Evolutionary conservation across 1,140 invertebrate genomes (phyloP), one percentile per base, ranked within the genome.

Genomic region (Eufriesea mexicana): DNA sequence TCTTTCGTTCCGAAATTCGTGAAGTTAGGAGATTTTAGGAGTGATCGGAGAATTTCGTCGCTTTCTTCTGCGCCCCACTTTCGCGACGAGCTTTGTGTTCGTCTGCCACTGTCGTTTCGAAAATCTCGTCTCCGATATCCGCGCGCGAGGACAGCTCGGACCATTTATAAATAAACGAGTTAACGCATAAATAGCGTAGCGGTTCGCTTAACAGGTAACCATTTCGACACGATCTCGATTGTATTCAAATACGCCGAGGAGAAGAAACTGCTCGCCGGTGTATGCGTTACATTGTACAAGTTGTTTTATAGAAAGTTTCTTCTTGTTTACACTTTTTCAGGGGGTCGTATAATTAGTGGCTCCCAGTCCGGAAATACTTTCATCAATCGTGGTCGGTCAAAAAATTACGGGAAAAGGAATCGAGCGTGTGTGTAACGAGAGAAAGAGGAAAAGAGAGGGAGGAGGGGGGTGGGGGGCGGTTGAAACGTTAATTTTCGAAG

Each of bases 231-330:
- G 73, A 75, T 75, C 73, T 10, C 55, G 54, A 72, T 61, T 42
- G 59, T 51, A 47, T 64, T 73, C 47, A 54, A 66, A 74, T 70
- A 45, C 42, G n/a, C 2, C 14, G 25, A 6, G 35, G 25, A 47
- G 51, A 66, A 55, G 79, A 57, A 81, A 75, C 68, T 20, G 20
- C 18, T 62, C 16, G 25, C 61, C 47, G 35, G 23, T 51, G 59
- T 54, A 49, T 70, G 20, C 20, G 23, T 18, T 16, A 25, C 49
- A 73, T 80, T 73, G 68, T 64, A 28, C 62, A 18, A 54, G 35
- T 80, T 54, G 51, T 74, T 74, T 81, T 49, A 59, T 81, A 81
- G 79, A 81, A 81, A 81, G 79, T 81, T 45, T n/a, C 47, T 55
- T 66, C 71, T 75, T 81, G 51, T 75, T 81, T 81, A 57, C 59